phyloP scores from a whole-genome alignment of 2,113 vertebrate species.

The Sinocyclocheilus rhinocerous region DNA sequence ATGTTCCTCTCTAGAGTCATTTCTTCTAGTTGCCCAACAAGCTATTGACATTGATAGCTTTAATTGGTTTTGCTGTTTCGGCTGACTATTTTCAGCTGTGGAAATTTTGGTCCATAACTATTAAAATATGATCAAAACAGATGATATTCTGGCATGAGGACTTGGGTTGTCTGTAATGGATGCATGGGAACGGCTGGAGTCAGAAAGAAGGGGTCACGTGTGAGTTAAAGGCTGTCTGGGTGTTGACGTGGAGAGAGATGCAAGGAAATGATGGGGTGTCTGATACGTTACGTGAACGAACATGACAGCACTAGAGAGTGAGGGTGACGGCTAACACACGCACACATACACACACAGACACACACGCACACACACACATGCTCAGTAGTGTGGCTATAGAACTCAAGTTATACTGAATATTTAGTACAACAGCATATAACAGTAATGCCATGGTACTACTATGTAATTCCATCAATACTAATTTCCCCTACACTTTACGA shows the following conservation, averaged over 20 bases:
- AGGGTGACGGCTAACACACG: not conserved
- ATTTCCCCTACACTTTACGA: not conserved
- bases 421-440: not conserved
- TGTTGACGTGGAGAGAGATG: constrained; percentile 16
- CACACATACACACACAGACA: too few species aligned
- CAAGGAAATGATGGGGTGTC: constrained; percentile 10
- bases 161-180: not conserved
- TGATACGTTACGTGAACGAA: constrained; percentile 12
- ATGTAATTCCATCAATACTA: not conserved
- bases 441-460: not conserved
- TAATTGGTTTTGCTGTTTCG: not conserved
- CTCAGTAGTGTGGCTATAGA: not conserved
- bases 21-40: too few species aligned
- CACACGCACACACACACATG: not conserved
- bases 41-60: not conserved
- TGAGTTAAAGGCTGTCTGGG: not conserved
- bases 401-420: not conserved
- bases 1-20: too few species aligned
- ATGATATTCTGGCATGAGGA: not conserved
- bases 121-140: not conserved
- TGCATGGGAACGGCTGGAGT: not conserved
- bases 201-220: not conserved
- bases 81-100: not conserved
- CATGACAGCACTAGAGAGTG: constrained; percentile 24
- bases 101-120: too few species aligned